Conservation (phyloP, 1,140 invertebrate genomes). For the Drosophila subpulchrella region DNA sequence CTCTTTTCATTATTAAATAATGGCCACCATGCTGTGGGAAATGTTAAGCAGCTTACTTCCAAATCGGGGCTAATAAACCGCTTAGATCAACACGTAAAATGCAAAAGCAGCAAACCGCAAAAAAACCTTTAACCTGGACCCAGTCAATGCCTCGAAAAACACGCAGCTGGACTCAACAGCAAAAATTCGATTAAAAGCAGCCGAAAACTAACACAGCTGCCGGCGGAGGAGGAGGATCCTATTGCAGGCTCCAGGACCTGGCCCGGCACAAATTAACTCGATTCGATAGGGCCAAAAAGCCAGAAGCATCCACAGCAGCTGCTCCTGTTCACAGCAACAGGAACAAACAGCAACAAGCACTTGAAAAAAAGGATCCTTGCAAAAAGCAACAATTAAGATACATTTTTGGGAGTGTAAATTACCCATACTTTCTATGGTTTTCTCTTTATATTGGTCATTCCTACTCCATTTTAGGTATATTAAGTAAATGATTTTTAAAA, state of each 20-base stretch:
- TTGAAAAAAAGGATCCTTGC: not conserved
- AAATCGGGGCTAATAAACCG: constrained; percentile 55
- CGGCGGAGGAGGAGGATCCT: constrained; percentile 4
- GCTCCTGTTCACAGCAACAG: constrained; percentile 37
- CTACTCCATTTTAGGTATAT: too few relatives aligned
- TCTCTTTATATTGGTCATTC: too few relatives aligned
- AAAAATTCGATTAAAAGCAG: constrained; percentile 54
- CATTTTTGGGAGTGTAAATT: too few relatives aligned
- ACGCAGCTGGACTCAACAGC: constrained; percentile 24
- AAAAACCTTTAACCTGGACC: constrained; percentile 42
- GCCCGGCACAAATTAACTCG: constrained; percentile 56
- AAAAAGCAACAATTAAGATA: not conserved
- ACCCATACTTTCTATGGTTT: too few relatives aligned
- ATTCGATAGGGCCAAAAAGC: constrained; percentile 54
- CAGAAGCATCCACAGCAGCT: constrained; percentile 39
- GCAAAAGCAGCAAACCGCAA: constrained; percentile 27
- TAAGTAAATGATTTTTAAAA: too few relatives aligned
- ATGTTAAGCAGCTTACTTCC: constrained; percentile 44
- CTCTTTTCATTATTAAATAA: constrained; percentile 51
- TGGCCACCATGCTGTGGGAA: constrained; percentile 16
- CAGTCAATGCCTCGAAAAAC: not conserved
- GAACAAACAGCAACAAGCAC: constrained; percentile 12
- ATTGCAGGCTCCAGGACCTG: constrained; percentile 19
- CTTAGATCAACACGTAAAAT: constrained; percentile 58
- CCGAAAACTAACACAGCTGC: constrained; percentile 49